Conservation (phyloP, 2,888 invertebrate species). For the Noctua pronuba region DNA sequence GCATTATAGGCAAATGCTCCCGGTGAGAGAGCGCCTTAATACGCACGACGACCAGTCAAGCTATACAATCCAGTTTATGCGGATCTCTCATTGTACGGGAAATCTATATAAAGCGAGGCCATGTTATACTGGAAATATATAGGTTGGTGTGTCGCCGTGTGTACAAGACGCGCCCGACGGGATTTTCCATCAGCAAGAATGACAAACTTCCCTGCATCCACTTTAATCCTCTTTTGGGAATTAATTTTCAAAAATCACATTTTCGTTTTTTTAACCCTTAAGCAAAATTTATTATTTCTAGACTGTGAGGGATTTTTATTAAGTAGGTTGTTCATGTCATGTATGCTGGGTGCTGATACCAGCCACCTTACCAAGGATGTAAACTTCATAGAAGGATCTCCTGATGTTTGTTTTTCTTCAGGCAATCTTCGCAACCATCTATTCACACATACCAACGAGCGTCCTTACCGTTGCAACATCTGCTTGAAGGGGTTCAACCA, state of each 20-base stretch:
- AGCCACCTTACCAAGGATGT: background rate
- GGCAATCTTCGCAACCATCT: conserved; percentile 94
- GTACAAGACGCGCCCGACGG: no score
- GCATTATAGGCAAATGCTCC: background rate
- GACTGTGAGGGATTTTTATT: no score
- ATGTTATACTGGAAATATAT: no score
- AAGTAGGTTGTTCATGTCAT: no score
- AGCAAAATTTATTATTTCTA: no score
- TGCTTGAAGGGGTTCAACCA: conserved; percentile 95
- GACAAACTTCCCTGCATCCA: background rate
- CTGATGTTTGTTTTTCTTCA: conserved; percentile 69
- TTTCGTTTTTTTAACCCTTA: no score
- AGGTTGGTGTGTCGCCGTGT: no score
- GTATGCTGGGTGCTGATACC: no score
- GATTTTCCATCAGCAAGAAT: background rate
- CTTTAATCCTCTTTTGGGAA: background rate
- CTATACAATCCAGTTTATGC: no score
- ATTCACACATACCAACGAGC: conserved; percentile 94
- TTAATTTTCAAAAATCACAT: background rate
- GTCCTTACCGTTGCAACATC: conserved; percentile 94
- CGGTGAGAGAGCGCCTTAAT: background rate
- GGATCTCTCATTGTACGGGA: no score
- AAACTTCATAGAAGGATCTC: background rate
- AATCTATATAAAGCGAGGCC: no score
- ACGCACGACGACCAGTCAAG: no score